Base-by-base conservation (phyloP, 30 jellyfish, hydroid and myxozoan species). In the Hydractinia symbiolongicarpus region DNA sequence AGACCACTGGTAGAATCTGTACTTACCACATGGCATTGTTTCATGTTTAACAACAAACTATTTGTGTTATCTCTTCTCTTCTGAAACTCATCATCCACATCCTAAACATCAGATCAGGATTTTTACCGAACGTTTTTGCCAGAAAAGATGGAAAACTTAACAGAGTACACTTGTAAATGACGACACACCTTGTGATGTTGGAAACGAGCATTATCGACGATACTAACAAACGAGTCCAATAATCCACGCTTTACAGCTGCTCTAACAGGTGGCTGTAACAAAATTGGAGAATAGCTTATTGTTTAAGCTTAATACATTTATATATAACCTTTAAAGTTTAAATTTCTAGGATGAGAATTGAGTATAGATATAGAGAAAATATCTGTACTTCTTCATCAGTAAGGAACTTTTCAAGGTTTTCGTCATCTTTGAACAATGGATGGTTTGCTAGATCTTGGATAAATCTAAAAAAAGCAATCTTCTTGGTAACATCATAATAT, bases 191-290 rank as follows among this genome's bases (percentile, higher is more conserved):
- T 90, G 82, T 90, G 95, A 70, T 83, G 82, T 51, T 90, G 97
- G 67, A 75, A 90, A 50, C 97, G 72, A 6, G 93, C 95, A 20
- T 82, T 89, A 80, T 90, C 97, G 54, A 86, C 83, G 5, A 86
- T 90, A 0, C 77, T 87, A 17, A 69, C 84, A 52, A 90, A 79
- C 21, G 95, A 82, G 7, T 90, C 79, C 19, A 90, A 49, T 11
- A 90, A 61, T 4, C 97, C 97, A 54, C 83, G 82, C 85, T 86
- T 90, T n/a, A 86, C 96, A 78, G 83, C 89, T 5, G 94, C 95
- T 53, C 97, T 76, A 4, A 66, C 94, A 69, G 95, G 95, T 50
- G 97, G 82, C 97, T 90, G 83, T 54, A 61, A 40, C 15, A 51
- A 51, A 30, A 15, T 62, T 6, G 1, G 1, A 15, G 9, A 50